Evolutionary conservation across 2,797 vertebrate species (phyloP).

Genomic region (Phoeniculus purpureus): DNA sequence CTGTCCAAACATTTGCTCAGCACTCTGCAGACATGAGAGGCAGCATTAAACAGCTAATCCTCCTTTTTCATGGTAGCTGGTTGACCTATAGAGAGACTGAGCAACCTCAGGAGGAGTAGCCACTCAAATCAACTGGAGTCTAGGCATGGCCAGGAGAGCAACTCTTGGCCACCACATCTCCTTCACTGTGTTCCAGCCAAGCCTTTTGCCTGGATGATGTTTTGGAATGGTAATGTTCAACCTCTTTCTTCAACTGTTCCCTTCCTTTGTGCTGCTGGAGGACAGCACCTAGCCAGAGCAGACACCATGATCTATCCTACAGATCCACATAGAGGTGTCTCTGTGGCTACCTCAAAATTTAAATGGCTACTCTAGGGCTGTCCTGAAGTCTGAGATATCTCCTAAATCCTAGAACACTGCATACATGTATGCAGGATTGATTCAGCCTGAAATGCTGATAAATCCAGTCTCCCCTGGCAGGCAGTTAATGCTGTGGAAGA

Average conservation of each 20-base stretch:
- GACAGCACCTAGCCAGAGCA: not conserved
- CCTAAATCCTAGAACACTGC: not conserved
- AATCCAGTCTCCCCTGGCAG: not conserved
- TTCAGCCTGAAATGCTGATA: not conserved
- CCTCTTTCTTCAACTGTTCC: not conserved
- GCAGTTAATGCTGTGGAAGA: not conserved
- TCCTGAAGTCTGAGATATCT: not conserved
- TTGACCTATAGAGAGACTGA: not conserved
- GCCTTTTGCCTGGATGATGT: not conserved
- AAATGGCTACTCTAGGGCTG: not conserved
- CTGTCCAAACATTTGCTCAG: not conserved
- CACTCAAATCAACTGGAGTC: not conserved
- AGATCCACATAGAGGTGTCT: not conserved
- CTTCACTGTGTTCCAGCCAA: not conserved
- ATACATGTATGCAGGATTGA: not conserved
- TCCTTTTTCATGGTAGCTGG: not conserved
- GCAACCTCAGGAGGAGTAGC: not conserved
- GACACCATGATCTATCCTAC: not conserved
- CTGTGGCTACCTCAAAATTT: not conserved
- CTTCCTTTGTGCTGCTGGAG: not conserved
- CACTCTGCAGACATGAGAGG: not conserved
- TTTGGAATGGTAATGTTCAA: not conserved
- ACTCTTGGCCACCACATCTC: not conserved
- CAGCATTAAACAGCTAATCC: not conserved
- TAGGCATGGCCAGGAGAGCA: not conserved